Evolutionary conservation across 2,888 invertebrate genomes (phyloP), one percentile per base, ranked within the genome.

Genomic region (Philereme vetulata): DNA sequence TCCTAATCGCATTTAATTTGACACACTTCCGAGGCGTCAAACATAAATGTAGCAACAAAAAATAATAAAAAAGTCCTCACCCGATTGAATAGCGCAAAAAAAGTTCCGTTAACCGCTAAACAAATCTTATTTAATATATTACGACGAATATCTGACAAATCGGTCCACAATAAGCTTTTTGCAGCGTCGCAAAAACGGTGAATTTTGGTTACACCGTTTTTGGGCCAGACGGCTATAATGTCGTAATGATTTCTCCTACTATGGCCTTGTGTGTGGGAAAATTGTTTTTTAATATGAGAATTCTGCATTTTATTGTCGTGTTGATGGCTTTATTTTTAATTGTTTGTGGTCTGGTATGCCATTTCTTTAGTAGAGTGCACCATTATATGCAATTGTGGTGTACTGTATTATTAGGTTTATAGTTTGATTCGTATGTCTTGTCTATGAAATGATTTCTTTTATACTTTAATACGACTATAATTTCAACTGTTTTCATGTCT

Each of bases 91-190:
- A 42, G 57, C 11, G 59, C 67, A 76, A 78, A 77, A 78, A 78
- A 50, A 52, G 33, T 65, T 72, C 78, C 76, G 80, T 72, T 80
- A 72, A 33, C 38, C 49, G 36, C 70, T 73, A 80, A 76, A 75
- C 72, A 81, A 74, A 76, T 75, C 76, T 79, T 78, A 80, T 78
- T 81, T 76, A 76, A 80, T 81, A 78, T 76, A 76, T 80, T 80
- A 77, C 74, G 74, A 67, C 54, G 71, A 69, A 78, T 75, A 74
- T 69, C 69, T 67, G 73, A 72, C 72, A 72, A 76, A 75, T 67
- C 67, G 71, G 56, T 62, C 59, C 61, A 76, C 67, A 74, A 74
- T 65, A 52, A 51, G 33, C 55, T 67, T 72, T 68, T 71, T 70
- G 72, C 65, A 48, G 47, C 5, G 34, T 44, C 51, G 58, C 65